Conservation (phyloP, 2,888 invertebrate genomes). For the Melanophora roralis region DNA sequence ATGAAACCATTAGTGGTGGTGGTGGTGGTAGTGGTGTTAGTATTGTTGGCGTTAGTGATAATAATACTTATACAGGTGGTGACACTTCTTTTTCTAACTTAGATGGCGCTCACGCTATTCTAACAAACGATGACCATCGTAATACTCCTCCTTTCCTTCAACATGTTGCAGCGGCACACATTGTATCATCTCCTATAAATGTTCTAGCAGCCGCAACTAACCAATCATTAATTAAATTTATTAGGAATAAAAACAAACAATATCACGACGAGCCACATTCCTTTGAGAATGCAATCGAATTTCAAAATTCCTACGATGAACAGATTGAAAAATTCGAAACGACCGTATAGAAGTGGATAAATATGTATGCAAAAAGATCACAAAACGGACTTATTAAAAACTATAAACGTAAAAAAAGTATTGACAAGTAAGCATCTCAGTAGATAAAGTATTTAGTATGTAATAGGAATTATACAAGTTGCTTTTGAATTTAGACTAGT, state of each 20-base stretch:
- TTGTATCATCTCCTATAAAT: slow-evolving; percentile 23
- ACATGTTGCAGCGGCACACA: slow-evolving; percentile 16
- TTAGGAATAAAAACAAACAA: slow-evolving; percentile 67
- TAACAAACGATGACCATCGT: slow-evolving; percentile 44
- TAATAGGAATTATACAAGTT: too few relatives aligned
- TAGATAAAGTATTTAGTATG: too few relatives aligned
- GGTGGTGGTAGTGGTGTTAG: slow-evolving; percentile 25
- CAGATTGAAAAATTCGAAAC: slow-evolving; percentile 83
- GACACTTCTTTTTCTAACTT: slow-evolving; percentile 27
- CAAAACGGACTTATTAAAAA: slow-evolving; percentile 43
- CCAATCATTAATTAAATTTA: slow-evolving; percentile 63
- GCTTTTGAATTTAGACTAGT: too few relatives aligned
- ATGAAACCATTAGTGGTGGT: slow-evolving; percentile 32
- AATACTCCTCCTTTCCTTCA: slow-evolving; percentile 31
- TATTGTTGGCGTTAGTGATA: slow-evolving; percentile 31
- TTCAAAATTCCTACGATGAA: slow-evolving; percentile 68
- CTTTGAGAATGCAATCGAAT: slow-evolving; percentile 70
- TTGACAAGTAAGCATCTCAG: slow-evolving; percentile 44
- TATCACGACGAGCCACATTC: slow-evolving; percentile 70
- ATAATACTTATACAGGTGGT: slow-evolving; percentile 36
- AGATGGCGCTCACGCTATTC: slow-evolving; percentile 53
- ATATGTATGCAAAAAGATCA: slow-evolving; percentile 46
- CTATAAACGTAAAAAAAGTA: slow-evolving; percentile 39
- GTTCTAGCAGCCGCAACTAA: slow-evolving; percentile 47
- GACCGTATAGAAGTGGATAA: slow-evolving; percentile 79